A percentile compares a stretch with the other conserved stretches of the same genome.
These are phyloP conservation scores for Elgonia sp. DNA, from an alignment of 2,888 invertebrate genomes.

Conservation along the genomic window DNA sequence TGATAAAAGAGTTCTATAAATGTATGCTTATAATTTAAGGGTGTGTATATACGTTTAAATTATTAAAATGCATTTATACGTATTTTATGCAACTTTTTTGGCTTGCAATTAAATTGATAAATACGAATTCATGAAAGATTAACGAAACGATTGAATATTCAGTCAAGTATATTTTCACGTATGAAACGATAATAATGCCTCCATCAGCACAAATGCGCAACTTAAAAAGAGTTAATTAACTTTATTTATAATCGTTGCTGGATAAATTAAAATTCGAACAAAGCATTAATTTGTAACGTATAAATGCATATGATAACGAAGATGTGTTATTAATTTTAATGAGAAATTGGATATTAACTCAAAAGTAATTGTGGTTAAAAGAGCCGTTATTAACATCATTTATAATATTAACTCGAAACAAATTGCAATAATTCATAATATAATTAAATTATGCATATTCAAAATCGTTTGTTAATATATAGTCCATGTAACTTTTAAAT, in stretches of 20 bases:
- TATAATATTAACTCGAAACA: slow-evolving; percentile 2
- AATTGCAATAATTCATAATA: slow-evolving; percentile 3
- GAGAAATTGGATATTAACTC: slow-evolving; percentile 20
- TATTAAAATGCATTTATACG: no score
- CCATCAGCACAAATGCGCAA: neutral
- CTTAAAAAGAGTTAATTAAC: slow-evolving; percentile 40
- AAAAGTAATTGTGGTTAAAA: slow-evolving; percentile 23
- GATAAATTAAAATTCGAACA: slow-evolving; percentile 21
- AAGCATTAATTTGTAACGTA: slow-evolving; percentile 31
- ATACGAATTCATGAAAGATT: neutral
- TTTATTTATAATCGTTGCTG: slow-evolving; percentile 22
- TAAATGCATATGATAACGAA: slow-evolving; percentile 21
- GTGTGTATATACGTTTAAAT: no score
- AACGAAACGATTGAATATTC: neutral
- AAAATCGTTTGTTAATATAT: no score
- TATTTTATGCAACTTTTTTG: no score
- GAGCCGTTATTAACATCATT: neutral
- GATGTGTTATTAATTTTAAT: slow-evolving; percentile 17
- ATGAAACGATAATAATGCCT: neutral
- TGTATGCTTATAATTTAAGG: no score
- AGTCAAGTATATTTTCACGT: slow-evolving; percentile 1
- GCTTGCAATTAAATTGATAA: neutral
- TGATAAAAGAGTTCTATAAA: no score
- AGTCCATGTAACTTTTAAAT: no score
- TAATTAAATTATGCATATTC: slow-evolving; percentile 16